Evolutionary conservation across 2,797 vertebrate species (phyloP).

Genomic region (Cynopterus sphinx): DNA sequence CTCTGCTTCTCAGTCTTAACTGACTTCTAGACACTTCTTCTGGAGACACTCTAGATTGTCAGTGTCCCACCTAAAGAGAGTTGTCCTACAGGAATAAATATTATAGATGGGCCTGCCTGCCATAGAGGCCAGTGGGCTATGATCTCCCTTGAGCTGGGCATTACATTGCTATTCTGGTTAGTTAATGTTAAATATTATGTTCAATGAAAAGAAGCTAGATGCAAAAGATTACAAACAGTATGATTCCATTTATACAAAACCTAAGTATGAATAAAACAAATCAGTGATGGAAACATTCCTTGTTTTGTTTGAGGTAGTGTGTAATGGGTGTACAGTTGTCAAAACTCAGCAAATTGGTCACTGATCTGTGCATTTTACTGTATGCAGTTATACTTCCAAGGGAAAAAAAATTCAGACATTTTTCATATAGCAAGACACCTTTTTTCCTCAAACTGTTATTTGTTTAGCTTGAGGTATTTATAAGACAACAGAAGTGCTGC

Average conservation of each 20-base stretch:
- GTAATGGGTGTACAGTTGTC: neutral
- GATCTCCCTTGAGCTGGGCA: neutral
- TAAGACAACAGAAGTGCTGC: constrained; percentile 41
- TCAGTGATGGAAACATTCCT: neutral
- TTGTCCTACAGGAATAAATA: neutral
- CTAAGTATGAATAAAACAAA: neutral
- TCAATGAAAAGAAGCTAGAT: neutral
- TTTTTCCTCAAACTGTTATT: neutral
- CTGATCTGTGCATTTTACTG: neutral
- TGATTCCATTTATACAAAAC: neutral
- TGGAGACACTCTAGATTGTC: neutral
- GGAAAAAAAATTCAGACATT: neutral
- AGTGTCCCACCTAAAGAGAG: neutral
- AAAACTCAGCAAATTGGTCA: neutral
- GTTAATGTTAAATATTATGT: neutral
- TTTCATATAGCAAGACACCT: neutral
- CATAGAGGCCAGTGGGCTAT: rapidly evolving
- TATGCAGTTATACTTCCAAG: neutral
- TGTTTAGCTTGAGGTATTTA: constrained; percentile 29
- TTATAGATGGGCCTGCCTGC: neutral
- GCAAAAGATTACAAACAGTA: neutral
- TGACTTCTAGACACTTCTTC: neutral
- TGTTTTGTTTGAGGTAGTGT: neutral
- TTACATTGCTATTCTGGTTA: neutral
- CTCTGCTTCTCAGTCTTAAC: neutral